A percentile compares a stretch with the other conserved stretches of the same genome.
These are phyloP conservation scores for Drosophila aff. DNA, from an alignment of 1,140 invertebrate species.

Conservation along the genomic window DNA sequence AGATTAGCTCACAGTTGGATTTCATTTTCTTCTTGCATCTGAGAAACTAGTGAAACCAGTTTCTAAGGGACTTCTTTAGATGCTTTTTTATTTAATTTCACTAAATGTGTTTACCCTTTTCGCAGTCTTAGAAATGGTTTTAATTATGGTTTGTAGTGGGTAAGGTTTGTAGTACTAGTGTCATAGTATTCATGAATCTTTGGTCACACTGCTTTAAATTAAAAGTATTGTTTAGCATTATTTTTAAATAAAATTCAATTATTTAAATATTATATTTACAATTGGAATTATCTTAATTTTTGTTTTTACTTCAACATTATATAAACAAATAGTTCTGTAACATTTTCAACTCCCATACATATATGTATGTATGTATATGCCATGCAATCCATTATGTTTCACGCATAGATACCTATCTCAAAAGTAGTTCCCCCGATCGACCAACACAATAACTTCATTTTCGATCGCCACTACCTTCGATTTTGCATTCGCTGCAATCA, in stretches of 20 bases:
- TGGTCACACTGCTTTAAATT: background rate
- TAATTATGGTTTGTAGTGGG: background rate
- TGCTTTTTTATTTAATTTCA: background rate
- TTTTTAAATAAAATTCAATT: background rate
- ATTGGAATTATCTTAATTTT: no score
- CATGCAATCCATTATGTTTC: background rate
- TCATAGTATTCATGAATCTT: background rate
- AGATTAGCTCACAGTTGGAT: conserved; percentile 24
- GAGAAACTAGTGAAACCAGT: conserved; percentile 1
- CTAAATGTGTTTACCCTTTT: background rate
- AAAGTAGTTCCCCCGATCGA: background rate
- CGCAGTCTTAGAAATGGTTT: background rate
- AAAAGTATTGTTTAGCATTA: background rate
- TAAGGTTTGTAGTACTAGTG: no score
- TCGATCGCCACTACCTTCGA: background rate
- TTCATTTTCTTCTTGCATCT: background rate
- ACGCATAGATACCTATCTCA: background rate
- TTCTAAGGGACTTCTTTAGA: background rate
- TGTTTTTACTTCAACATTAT: background rate
- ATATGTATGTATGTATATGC: background rate
- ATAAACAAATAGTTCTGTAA: no score
- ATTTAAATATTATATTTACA: background rate
- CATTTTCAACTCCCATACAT: no score
- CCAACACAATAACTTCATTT: conserved; percentile 19
- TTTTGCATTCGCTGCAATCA: conserved; percentile 32